These are phyloP conservation scores for Barbus barbus DNA, from an alignment of 2,113 vertebrate species.

Conservation along the genomic window DNA sequence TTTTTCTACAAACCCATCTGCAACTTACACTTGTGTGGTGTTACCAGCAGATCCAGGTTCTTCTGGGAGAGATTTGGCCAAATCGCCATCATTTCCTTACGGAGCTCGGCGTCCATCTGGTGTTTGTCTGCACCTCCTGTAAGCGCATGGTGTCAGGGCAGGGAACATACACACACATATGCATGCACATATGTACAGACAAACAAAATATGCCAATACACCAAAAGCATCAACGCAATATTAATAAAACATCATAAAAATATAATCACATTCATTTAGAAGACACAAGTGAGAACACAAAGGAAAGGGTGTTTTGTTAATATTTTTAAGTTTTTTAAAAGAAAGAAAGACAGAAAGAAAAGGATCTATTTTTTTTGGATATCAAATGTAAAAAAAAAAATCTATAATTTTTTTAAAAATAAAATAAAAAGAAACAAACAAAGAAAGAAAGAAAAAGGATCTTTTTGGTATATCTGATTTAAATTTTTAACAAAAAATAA, in stretches of 20 bases:
- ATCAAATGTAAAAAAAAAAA: too few relatives aligned
- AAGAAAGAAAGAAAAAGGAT: too few relatives aligned
- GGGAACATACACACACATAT: slow-evolving; percentile 24
- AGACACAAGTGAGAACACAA: background rate
- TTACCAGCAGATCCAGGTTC: slow-evolving; percentile 90
- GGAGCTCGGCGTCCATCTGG: slow-evolving; percentile 91
- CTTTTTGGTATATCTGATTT: background rate
- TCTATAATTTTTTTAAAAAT: too few relatives aligned
- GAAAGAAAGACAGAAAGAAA: background rate
- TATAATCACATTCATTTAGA: background rate
- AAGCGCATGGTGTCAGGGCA: background rate
- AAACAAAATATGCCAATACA: background rate
- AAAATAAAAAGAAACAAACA: too few relatives aligned
- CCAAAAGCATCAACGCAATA: background rate
- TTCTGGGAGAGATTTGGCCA: slow-evolving; percentile 96
- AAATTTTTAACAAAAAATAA: background rate
- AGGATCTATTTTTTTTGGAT: too few relatives aligned
- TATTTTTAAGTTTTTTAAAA: background rate
- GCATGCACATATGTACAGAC: slow-evolving; percentile 44
- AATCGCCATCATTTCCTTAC: slow-evolving; percentile 96
- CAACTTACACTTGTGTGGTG: slow-evolving; percentile 92
- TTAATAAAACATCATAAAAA: background rate
- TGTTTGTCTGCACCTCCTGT: slow-evolving; percentile 92
- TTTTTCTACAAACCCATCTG: slow-evolving; percentile 51
- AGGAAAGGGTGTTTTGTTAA: background rate